Evolutionary conservation across 1,140 invertebrate species (phyloP).

Genomic region (Panulirus ornatus): DNA sequence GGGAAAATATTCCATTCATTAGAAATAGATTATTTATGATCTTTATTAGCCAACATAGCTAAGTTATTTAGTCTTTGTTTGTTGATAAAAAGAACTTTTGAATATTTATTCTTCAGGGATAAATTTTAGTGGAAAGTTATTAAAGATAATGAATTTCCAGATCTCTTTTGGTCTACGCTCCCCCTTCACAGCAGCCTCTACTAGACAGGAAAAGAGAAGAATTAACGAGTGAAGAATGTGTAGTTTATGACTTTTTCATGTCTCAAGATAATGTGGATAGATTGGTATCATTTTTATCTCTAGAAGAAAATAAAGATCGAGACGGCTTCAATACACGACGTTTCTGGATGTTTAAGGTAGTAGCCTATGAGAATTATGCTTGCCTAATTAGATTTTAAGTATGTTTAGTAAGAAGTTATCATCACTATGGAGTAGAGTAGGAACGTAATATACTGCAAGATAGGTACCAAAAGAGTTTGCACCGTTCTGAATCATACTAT

Average conservation of each 20-base stretch:
- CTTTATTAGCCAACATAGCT: too few relatives aligned
- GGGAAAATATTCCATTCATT: too few relatives aligned
- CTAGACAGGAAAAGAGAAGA: constrained; percentile 80
- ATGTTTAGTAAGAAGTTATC: too few relatives aligned
- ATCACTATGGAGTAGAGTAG: too few relatives aligned
- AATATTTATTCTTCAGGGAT: not conserved
- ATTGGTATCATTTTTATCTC: constrained; percentile 86
- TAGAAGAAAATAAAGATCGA: constrained; percentile 90
- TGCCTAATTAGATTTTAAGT: too few relatives aligned
- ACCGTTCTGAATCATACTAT: too few relatives aligned
- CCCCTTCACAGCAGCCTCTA: constrained; percentile 82
- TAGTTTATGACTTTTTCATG: constrained; percentile 86
- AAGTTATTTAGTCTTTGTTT: not conserved
- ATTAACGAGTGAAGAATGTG: constrained; percentile 82
- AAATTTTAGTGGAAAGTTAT: not conserved
- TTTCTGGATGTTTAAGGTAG: constrained; percentile 86
- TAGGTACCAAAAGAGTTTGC: too few relatives aligned
- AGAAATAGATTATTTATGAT: too few relatives aligned
- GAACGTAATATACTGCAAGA: too few relatives aligned
- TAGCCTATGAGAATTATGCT: too few relatives aligned
- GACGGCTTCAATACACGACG: constrained; percentile 86
- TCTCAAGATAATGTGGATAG: constrained; percentile 85
- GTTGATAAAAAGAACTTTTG: too few relatives aligned
- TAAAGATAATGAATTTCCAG: constrained; percentile 75
- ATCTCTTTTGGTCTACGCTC: constrained; percentile 82